A percentile compares a stretch with the other conserved stretches of the same genome.
phyloP scores from a whole-genome alignment of 2,888 invertebrate genomes.

The Ophion slaviceki region DNA sequence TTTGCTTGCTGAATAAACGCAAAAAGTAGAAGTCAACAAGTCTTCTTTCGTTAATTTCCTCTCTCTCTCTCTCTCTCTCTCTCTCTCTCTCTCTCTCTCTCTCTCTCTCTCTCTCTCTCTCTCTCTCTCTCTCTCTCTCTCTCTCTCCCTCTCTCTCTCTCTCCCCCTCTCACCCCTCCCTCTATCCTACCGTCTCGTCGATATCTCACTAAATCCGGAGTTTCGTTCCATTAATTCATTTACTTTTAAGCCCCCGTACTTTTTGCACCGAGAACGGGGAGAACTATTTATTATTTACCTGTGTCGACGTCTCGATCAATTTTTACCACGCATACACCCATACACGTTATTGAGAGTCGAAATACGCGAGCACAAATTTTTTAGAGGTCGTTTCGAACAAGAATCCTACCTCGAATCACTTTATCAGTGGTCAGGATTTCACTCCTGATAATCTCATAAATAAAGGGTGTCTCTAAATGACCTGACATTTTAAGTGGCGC shows the following conservation, averaged over 20 bases:
- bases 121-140: slow-evolving; percentile 35
- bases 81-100: background rate
- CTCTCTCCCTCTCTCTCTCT: slow-evolving; percentile 1
- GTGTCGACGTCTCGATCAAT: slow-evolving; percentile 52
- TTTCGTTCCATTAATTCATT: slow-evolving; percentile 69
- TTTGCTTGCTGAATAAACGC: slow-evolving; percentile 76
- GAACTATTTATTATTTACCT: slow-evolving; percentile 39
- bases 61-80: slow-evolving; percentile 34
- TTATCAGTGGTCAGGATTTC: background rate
- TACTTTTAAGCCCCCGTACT: slow-evolving; percentile 48
- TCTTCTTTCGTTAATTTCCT: slow-evolving; percentile 48
- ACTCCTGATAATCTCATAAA: background rate
- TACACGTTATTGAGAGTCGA: slow-evolving; percentile 28
- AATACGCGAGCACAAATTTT: background rate
- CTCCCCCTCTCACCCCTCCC: background rate
- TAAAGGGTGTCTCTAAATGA: background rate
- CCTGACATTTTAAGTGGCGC: too few species aligned
- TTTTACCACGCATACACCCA: slow-evolving; percentile 22
- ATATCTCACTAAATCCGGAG: slow-evolving; percentile 45
- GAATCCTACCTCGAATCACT: background rate
- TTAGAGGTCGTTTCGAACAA: background rate
- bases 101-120: slow-evolving; percentile 40
- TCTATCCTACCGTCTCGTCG: background rate
- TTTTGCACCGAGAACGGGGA: slow-evolving; percentile 21
- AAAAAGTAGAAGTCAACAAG: slow-evolving; percentile 70